Base-by-base conservation (phyloP, 1,140 invertebrate genomes). In the Heliconius congener region DNA sequence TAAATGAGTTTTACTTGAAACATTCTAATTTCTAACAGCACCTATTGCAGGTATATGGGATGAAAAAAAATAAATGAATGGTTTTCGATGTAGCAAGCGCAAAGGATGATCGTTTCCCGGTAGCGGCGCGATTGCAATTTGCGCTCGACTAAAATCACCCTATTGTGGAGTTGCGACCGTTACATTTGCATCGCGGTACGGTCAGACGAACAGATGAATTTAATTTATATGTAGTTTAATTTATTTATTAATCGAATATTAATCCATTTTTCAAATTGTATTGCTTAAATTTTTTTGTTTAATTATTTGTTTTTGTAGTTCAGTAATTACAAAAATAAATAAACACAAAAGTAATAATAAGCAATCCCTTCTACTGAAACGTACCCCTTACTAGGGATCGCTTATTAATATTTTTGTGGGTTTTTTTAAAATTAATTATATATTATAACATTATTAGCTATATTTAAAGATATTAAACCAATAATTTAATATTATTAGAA, bases 141-240 rank as follows among this genome's bases (percentile, higher is more conserved):
- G 74, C 80, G 81, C 76, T 82, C 46, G 60, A 23, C 71, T 74
- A 74, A 55, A 71, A 76, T 66, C 70, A 72, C 66, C 76, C 76
- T 71, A 71, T 83, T 81, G 81, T 79, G 81, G 86, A 84, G 84
- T 83, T 86, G 83, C 82, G 81, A 81, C 84, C 85, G 81, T 83
- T 87, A 85, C 81, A 88, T 88, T 90, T 88, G 85, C 87, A 86
- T 85, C 81, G 81, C 37, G 52, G 85, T 87, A 87, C 81, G 42
- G 85, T 85, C 73, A 9, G 77, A 66, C 83, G 80, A 83, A 82
- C 27, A 50, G 60, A 27, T 57, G 11, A 8, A 19, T 23, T 19
- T n/a, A 23, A 57, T 34, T 34, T 34, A 34, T 34, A 34, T 34
- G 2, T 0, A 34, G 34, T 23, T 19, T n/a, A 23, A 57, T 57